Evolutionary conservation across 1,140 invertebrate species (phyloP), one percentile per base, ranked within the genome.

Genomic region (Rhopalosiphum padi): DNA sequence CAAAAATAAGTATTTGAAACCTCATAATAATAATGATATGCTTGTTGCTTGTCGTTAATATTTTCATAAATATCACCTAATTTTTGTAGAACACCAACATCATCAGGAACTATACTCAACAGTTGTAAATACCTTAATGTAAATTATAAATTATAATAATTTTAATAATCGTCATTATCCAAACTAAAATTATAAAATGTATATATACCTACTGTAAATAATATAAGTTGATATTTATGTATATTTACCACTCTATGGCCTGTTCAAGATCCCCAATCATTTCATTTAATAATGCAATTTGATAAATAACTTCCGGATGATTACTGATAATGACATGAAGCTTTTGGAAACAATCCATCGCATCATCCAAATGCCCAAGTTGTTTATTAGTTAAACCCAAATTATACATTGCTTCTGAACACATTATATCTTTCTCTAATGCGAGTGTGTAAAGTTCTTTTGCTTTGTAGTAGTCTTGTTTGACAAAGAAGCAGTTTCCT

Each of bases 381-480:
- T 93, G 92, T 43, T 94, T 94, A 43, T 94, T 82, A n/a, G 96
- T 94, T 97, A 96, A 90, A 97, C 97, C 98, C 92, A 99, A 95
- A 96, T 99, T 99, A 95, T 98, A 99, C n/a, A 98, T 95, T 18
- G 98, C 98, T 96, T 99, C 98, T 51, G 98, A 97, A 95, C 97
- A 98, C 43, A 97, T 97, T 0, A 97, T 96, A 94, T 99, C 98
- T 94, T 97, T 97, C 93, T 98, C 96, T 86, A 99, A 95, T 1
- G 98, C 98, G 94, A 97, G 97, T 89, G 96, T 96, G 94, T 98
- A 98, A 94, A 97, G 97, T 94, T 97, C 96, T 94, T 97, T 96
- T 1, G 98, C 98, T 94, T 97, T 96, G 94, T 97, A 97, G 91
- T 96, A 96, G 93, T 99, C 97, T 87, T 96, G 96, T 94, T 96